These are phyloP conservation scores for Calliopum simillimum DNA, from an alignment of 2,888 invertebrate genomes.

Conservation along the genomic window DNA sequence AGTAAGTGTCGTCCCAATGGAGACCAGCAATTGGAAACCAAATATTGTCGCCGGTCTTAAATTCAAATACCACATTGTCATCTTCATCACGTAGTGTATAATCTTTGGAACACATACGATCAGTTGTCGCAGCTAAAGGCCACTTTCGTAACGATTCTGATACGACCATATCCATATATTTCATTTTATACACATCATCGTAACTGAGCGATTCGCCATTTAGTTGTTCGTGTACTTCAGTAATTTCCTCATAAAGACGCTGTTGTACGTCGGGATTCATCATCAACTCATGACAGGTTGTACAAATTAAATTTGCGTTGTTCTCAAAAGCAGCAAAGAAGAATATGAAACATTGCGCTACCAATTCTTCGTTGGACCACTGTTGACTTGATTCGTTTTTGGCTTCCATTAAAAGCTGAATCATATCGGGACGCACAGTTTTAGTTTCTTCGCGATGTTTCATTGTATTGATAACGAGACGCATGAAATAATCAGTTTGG, in stretches of 20 bases:
- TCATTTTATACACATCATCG: slow-evolving; percentile 70
- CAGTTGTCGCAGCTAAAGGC: slow-evolving; percentile 66
- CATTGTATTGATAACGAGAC: slow-evolving; percentile 66
- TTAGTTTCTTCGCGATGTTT: slow-evolving; percentile 62
- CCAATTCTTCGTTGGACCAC: slow-evolving; percentile 63
- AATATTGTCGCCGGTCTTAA: slow-evolving; percentile 66
- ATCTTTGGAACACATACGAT: slow-evolving; percentile 69
- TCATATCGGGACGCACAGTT: slow-evolving; percentile 69
- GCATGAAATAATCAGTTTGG: slow-evolving; percentile 62
- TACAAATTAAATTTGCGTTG: slow-evolving; percentile 64
- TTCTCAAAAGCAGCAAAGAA: slow-evolving; percentile 72
- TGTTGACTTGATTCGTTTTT: slow-evolving; percentile 54
- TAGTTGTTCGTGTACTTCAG: slow-evolving; percentile 62
- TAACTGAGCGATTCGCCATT: slow-evolving; percentile 69
- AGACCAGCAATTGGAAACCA: slow-evolving; percentile 65
- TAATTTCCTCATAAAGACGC: slow-evolving; percentile 69
- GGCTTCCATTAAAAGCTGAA: slow-evolving; percentile 71
- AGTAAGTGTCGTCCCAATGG: slow-evolving; percentile 68
- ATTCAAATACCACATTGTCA: slow-evolving; percentile 70
- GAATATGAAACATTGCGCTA: slow-evolving; percentile 71
- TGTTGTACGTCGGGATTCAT: slow-evolving; percentile 71
- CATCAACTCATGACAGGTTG: slow-evolving; percentile 70
- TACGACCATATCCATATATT: slow-evolving; percentile 74
- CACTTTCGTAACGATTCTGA: slow-evolving; percentile 70
- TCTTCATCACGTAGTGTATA: slow-evolving; percentile 60